These are phyloP conservation scores for Acromyrmex echinatior DNA, from an alignment of 1,140 invertebrate species.

Conservation along the genomic window DNA sequence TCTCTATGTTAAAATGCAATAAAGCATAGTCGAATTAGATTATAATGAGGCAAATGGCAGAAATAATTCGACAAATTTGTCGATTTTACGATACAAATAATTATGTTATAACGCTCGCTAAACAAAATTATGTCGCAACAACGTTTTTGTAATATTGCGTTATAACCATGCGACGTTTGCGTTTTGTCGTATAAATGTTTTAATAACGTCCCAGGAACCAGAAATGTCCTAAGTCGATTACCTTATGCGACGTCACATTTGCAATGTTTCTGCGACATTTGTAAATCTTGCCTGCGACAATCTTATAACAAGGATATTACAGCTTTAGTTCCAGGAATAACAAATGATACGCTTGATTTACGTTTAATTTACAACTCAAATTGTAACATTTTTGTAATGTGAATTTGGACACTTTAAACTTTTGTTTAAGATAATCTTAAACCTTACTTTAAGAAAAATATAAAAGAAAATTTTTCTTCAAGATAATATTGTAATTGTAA, in stretches of 20 bases:
- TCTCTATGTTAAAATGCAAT: not conserved
- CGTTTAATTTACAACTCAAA: not conserved
- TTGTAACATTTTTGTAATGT: not conserved
- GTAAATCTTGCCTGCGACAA: not conserved
- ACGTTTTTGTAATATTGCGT: not conserved
- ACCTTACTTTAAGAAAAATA: too few relatives aligned
- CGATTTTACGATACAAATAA: not conserved
- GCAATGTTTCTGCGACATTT: not conserved
- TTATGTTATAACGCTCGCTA: not conserved
- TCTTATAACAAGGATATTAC: not conserved
- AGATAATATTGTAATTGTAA: too few relatives aligned
- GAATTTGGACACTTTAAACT: too few relatives aligned
- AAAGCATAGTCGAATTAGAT: not conserved
- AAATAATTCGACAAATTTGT: not conserved
- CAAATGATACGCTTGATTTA: not conserved
- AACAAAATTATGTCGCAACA: conserved; percentile 1
- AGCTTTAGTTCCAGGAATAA: not conserved
- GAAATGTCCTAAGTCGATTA: conserved; percentile 21
- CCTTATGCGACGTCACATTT: not conserved
- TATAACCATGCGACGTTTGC: not conserved
- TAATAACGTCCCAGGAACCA: not conserved
- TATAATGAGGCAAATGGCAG: not conserved
- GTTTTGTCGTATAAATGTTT: not conserved
- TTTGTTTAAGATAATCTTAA: too few relatives aligned
- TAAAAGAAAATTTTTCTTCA: too few relatives aligned